phyloP scores from a whole-genome alignment of 2,113 vertebrate species.

The Solea solea region DNA sequence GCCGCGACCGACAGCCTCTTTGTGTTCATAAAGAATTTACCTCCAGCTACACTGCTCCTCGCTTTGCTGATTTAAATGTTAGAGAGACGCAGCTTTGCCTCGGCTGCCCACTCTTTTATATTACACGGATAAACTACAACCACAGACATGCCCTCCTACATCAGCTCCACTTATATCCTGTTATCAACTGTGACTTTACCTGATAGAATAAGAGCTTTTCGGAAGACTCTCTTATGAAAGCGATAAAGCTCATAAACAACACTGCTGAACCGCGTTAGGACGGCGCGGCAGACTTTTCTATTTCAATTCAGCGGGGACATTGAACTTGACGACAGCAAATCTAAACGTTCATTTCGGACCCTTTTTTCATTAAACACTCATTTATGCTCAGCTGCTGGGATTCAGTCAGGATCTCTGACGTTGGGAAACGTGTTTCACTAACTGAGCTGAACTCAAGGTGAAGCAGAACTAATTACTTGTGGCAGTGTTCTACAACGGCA shows the following conservation, averaged over 20 bases:
- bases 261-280: not conserved
- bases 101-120: constrained; percentile 18
- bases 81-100: constrained; percentile 32
- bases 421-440: not conserved
- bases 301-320: not conserved
- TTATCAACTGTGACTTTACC: too few relatives aligned
- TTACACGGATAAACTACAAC: too few relatives aligned
- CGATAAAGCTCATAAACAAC: too few relatives aligned
- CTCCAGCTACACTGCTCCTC: constrained; percentile 30
- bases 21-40: constrained; percentile 26
- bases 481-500: not conserved
- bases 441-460: constrained; percentile 5
- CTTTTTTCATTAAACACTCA: too few relatives aligned
- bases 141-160: too few relatives aligned
- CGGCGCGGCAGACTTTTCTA: not conserved
- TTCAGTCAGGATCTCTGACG: too few relatives aligned
- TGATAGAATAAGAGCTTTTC: too few relatives aligned
- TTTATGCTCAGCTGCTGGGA: not conserved
- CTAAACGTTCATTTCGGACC: not conserved
- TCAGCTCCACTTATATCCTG: too few relatives aligned
- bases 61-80: constrained; percentile 32
- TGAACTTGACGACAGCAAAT: not conserved
- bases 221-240: too few relatives aligned
- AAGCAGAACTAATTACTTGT: constrained; percentile 9
- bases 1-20: constrained; percentile 35